These are phyloP conservation scores for Tillus elongatus DNA, from an alignment of 2,888 invertebrate genomes.

Conservation along the genomic window DNA sequence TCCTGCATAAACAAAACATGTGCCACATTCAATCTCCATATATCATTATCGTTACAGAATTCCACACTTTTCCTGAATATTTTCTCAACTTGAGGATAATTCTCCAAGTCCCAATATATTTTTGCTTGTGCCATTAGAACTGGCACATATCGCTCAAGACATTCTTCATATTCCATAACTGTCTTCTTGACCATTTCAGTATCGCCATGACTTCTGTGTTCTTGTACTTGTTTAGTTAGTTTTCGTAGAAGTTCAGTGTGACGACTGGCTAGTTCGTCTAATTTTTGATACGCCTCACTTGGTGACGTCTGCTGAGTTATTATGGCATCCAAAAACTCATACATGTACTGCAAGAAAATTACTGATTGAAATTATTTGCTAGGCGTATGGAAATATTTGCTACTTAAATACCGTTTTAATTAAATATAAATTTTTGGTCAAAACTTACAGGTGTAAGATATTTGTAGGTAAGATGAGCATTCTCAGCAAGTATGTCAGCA, in stretches of 20 bases:
- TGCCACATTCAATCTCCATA: slow-evolving; percentile 96
- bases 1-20: slow-evolving; percentile 99
- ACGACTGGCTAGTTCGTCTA: slow-evolving; percentile 87
- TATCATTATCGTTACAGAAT: slow-evolving; percentile 94
- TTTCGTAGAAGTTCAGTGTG: slow-evolving; percentile 85
- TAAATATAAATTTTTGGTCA: no score
- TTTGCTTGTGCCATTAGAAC: slow-evolving; percentile 99
- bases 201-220: slow-evolving; percentile 72
- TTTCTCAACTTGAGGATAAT: slow-evolving; percentile 92
- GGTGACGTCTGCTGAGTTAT: slow-evolving; percentile 96
- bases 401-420: no score
- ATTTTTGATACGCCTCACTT: slow-evolving; percentile 90
- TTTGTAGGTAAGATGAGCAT: slow-evolving; percentile 92
- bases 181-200: slow-evolving; percentile 83
- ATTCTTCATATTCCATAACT: slow-evolving; percentile 48
- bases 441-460: slow-evolving; percentile 79
- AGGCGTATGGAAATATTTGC: no score
- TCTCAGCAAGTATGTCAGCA: slow-evolving; percentile 95
- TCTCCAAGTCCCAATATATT: slow-evolving; percentile 95
- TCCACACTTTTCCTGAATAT: slow-evolving; percentile 95
- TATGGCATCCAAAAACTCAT: slow-evolving; percentile 91
- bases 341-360: slow-evolving; percentile 60
- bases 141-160: slow-evolving; percentile 70
- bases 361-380: no score
- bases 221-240: slow-evolving; percentile 89